Percentiles rank a stretch among this genome's conserved stretches.
Conservation (phyloP, 2,797 vertebrate genomes). For the Thamnophis elegans region DNA sequence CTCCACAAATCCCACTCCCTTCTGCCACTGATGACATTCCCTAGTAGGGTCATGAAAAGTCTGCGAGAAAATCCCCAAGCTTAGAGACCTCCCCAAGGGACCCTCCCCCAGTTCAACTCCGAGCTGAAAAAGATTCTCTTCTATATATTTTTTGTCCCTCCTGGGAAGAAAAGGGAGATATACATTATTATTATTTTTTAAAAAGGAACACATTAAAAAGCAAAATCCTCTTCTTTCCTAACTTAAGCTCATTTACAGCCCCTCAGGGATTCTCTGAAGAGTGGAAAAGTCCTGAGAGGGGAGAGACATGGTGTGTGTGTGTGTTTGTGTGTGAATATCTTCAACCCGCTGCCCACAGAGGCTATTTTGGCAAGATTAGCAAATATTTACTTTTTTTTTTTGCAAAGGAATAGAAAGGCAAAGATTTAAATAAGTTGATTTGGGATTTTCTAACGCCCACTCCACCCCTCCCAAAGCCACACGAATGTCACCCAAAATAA, state of each 20-base stretch:
- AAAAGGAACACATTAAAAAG: not conserved
- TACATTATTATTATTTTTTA: not conserved
- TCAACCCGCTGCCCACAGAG: not conserved
- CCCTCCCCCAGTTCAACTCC: no score
- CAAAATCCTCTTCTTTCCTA: not conserved
- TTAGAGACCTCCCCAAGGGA: not conserved
- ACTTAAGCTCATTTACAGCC: not conserved
- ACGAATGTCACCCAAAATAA: conserved; percentile 13
- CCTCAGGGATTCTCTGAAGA: not conserved
- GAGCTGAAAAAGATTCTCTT: no score
- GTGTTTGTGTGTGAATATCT: not conserved
- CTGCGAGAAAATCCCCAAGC: not conserved
- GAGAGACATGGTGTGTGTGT: no score
- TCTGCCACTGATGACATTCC: no score
- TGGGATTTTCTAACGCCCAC: not conserved
- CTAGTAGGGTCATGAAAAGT: no score
- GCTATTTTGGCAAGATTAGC: not conserved
- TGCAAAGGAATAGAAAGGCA: not conserved
- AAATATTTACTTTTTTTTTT: not conserved
- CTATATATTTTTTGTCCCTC: not conserved
- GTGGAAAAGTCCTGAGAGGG: not conserved
- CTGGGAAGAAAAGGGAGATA: not conserved
- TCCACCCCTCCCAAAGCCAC: not conserved
- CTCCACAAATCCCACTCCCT: no score
- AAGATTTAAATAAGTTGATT: not conserved